Conservation (phyloP, 2,797 vertebrate genomes). For the Mareca strepera region DNA sequence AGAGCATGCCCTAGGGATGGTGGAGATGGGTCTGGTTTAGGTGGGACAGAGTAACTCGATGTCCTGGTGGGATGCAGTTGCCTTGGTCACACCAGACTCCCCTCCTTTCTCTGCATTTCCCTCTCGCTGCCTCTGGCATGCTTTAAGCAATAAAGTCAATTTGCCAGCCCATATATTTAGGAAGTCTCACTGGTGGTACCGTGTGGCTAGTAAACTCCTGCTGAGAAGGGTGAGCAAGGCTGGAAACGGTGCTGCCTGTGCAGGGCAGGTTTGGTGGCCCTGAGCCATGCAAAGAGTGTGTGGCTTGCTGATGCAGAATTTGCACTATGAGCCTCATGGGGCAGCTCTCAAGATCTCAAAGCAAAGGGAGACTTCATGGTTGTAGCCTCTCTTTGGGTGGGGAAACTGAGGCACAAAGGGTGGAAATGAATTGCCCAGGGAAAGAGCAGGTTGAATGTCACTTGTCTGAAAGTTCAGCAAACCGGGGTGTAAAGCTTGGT, state of each 20-base stretch:
- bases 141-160: neutral
- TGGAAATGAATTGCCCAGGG: neutral
- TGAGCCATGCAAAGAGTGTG: fast-evolving
- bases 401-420: neutral
- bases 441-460: neutral
- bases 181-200: neutral
- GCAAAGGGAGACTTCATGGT: neutral
- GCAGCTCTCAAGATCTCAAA: neutral
- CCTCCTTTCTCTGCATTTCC: neutral
- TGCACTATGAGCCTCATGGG: fast-evolving
- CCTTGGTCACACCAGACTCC: neutral
- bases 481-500: fast-evolving
- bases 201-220: neutral
- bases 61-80: fast-evolving
- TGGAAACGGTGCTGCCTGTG: fast-evolving
- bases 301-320: neutral
- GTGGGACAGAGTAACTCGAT: fast-evolving
- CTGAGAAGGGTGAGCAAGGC: neutral
- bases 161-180: neutral
- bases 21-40: neutral
- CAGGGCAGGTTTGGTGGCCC: neutral
- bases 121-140: neutral
- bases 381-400: too few relatives aligned
- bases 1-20: neutral
- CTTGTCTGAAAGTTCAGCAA: neutral